Base-by-base conservation (phyloP, 2,888 invertebrate species). In the Dynastes grantii region DNA sequence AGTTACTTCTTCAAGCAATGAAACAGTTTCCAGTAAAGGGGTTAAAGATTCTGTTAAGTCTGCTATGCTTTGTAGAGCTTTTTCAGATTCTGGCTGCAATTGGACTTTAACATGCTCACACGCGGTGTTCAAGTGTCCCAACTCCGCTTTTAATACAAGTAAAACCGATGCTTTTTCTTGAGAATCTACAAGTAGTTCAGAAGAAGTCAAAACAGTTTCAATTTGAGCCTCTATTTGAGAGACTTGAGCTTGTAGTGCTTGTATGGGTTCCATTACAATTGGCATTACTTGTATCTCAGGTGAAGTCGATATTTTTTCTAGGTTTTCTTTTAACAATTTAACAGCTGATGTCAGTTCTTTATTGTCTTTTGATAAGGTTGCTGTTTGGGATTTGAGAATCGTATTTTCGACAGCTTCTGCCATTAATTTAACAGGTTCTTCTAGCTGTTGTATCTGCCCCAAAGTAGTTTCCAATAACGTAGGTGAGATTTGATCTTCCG, bases 91-190 rank as follows among this genome's bases (percentile, higher is more conserved):
- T 40, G 37, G 58, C 55, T 67, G 68, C 2, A 77, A 8, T 40
- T 77, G 65, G 37, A 58, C 58, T 76, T 76, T 76, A 29, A 77
- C 37, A 11, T 53, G 27, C 68, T 77, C 58, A 27, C 77, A 77
- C 0, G 16, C 55, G 32, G 8, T 40, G 3, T 67, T 40, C 22
- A 77, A 37, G 22, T 70, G 77, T 22, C 4, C 58, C 22, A 77
- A 68, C 27, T 77, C 77, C 27, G 37, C 32, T 8, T 77, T 77
- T 27, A 77, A 55, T 13, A 11, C 49, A 11, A 27, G 22, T 22
- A 51, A n/a, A 27, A 27, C 16, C 3, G 4, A 27, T 22, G 22
- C 13, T 22, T 67, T 8, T 16, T 67, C 13, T 49, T 67, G 6
- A 16, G 67, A 8, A 27, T 9, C 45, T 32, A 16, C 16, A 22